These are phyloP conservation scores for Tyrophagus putrescentiae DNA, from an alignment of 1,140 invertebrate species.

Conservation along the genomic window DNA sequence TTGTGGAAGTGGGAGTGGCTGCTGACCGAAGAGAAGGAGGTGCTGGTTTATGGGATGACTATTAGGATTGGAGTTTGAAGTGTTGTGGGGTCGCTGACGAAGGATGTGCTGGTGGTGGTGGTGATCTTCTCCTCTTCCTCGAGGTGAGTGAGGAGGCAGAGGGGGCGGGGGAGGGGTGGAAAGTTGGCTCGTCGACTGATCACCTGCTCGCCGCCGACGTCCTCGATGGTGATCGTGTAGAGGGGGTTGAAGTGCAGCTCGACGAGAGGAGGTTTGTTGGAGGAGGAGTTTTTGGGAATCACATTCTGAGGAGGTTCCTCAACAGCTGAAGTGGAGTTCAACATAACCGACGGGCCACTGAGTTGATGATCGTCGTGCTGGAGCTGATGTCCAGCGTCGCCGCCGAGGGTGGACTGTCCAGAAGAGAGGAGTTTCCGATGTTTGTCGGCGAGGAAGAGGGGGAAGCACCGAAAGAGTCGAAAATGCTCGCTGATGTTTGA, in stretches of 20 bases:
- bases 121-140: too few species aligned
- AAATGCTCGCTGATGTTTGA: not conserved
- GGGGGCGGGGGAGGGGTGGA: too few species aligned
- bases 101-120: not conserved
- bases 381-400: not conserved
- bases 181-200: not conserved
- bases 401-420: not conserved
- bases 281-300: not conserved
- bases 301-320: not conserved
- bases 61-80: not conserved
- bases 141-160: too few species aligned
- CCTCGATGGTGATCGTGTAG: not conserved
- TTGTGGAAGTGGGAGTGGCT: not conserved
- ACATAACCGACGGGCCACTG: not conserved
- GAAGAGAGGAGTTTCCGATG: not conserved
- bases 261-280: not conserved
- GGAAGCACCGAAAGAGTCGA: not conserved
- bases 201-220: not conserved
- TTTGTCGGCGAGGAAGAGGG: not conserved
- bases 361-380: not conserved
- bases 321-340: not conserved
- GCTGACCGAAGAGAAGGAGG: not conserved
- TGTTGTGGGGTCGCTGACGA: not conserved
- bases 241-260: slow-evolving; percentile 9
- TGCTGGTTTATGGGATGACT: not conserved